These are phyloP conservation scores for Dolomedes plantarius DNA, from an alignment of 2,888 invertebrate species.

Conservation along the genomic window DNA sequence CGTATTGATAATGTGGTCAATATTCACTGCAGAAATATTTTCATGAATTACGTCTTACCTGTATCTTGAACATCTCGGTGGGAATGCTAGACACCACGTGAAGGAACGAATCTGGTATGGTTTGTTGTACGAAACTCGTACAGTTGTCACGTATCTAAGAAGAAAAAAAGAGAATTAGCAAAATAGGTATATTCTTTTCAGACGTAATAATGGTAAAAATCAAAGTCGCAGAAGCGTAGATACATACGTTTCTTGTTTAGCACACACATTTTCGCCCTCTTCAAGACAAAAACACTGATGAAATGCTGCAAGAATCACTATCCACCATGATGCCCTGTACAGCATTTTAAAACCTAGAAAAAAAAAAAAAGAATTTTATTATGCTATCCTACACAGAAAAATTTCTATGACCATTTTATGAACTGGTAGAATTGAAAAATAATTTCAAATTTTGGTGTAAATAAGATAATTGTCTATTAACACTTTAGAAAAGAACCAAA, in stretches of 20 bases:
- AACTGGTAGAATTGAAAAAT: no score
- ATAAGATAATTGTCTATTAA: no score
- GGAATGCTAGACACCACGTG: slow-evolving; percentile 90
- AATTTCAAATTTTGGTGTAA: no score
- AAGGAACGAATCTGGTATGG: slow-evolving; percentile 89
- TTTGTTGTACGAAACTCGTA: slow-evolving; percentile 86
- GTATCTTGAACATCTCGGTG: slow-evolving; percentile 91
- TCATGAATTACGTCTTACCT: no score
- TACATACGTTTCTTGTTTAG: slow-evolving; percentile 73
- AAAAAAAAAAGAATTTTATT: no score
- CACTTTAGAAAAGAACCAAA: no score
- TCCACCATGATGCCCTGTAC: slow-evolving; percentile 18
- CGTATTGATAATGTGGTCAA: no score
- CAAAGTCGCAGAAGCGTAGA: not conserved
- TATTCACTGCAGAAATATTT: no score
- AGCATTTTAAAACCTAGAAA: slow-evolving; percentile 55
- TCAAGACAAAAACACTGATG: slow-evolving; percentile 43
- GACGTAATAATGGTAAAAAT: not conserved
- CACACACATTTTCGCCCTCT: slow-evolving; percentile 73
- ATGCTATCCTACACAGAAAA: no score
- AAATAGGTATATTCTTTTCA: no score
- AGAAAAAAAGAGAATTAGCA: not conserved
- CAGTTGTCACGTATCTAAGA: slow-evolving; percentile 86
- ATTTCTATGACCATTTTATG: no score
- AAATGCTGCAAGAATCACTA: slow-evolving; percentile 30